Evolutionary conservation across 2,113 vertebrate species (phyloP).

Genomic region (Abramis brama): DNA sequence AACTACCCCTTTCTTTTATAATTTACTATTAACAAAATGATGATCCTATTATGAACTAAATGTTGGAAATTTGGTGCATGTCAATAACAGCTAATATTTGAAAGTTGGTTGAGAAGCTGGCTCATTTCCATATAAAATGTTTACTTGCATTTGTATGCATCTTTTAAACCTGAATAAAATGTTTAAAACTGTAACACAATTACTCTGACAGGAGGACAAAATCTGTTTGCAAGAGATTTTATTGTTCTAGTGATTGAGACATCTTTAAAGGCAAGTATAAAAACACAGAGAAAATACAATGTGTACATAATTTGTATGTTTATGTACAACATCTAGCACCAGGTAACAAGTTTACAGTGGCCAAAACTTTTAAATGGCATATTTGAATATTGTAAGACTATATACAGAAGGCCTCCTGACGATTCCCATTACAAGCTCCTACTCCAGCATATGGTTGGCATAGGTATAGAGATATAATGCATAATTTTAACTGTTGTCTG

Average conservation of each 20-base stretch:
- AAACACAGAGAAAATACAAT: conserved; percentile 68
- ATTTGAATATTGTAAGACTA: not conserved
- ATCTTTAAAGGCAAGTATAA: conserved; percentile 68
- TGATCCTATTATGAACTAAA: not conserved
- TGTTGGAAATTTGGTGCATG: not conserved
- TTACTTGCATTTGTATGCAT: not conserved
- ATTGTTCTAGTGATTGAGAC: conserved; percentile 68
- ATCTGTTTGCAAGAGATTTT: conserved; percentile 67
- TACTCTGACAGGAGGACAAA: not conserved
- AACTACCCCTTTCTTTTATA: not conserved
- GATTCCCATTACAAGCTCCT: not conserved
- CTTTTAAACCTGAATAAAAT: not conserved
- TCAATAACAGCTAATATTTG: not conserved
- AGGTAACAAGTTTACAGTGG: conserved; percentile 31
- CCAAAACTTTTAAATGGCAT: conserved; percentile 6
- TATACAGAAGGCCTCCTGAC: conserved; percentile 1
- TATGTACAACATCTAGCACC: conserved; percentile 56
- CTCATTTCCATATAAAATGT: not conserved
- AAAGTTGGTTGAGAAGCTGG: not conserved
- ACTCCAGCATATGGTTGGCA: conserved; percentile 14
- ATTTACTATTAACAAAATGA: not conserved
- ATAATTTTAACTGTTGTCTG: not conserved
- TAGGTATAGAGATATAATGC: conserved; percentile 11
- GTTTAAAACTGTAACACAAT: not conserved
- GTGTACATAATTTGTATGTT: conserved; percentile 21